Percentiles rank a stretch among this genome's conserved stretches.
Conservation (phyloP, 2,797 vertebrate genomes). For the Poecilia wingei region DNA sequence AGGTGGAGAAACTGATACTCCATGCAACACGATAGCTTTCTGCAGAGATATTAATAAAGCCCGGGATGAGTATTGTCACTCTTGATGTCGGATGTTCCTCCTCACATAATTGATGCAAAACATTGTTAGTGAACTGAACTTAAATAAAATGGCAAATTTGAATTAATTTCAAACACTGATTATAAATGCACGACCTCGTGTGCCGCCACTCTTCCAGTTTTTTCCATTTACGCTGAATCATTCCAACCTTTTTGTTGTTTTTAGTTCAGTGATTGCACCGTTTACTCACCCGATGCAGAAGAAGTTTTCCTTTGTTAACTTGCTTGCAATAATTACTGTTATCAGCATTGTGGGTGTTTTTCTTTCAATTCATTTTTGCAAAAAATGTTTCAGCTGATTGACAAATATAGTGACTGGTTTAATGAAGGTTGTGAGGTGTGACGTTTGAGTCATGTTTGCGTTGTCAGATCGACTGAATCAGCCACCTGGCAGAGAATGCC, state of each 20-base stretch:
- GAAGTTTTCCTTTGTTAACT: slow-evolving; percentile 13
- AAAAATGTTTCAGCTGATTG: slow-evolving; percentile 12
- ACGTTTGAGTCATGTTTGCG: slow-evolving; percentile 22
- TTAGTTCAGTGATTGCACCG: slow-evolving; percentile 17
- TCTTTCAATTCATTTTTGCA: slow-evolving; percentile 2
- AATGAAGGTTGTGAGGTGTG: slow-evolving; percentile 3
- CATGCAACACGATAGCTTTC: slow-evolving; percentile 54
- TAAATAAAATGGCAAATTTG: slow-evolving; percentile 57
- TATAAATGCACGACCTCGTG: slow-evolving; percentile 23
- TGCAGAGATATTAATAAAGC: slow-evolving; percentile 68
- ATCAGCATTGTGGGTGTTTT: slow-evolving; percentile 16
- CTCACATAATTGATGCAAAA: slow-evolving; percentile 60
- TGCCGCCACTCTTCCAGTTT: slow-evolving; percentile 3
- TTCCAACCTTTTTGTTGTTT: slow-evolving; percentile 3
- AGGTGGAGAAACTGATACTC: slow-evolving; percentile 50
- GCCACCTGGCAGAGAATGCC: slow-evolving; percentile 21
- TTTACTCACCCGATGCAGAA: slow-evolving; percentile 17
- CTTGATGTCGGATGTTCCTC: slow-evolving; percentile 57
- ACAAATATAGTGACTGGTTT: slow-evolving; percentile 10
- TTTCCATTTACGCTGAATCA: slow-evolving; percentile 7
- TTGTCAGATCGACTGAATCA: slow-evolving; percentile 19
- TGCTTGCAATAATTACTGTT: slow-evolving; percentile 19
- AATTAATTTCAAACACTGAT: slow-evolving; percentile 29
- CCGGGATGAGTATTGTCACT: slow-evolving; percentile 59
- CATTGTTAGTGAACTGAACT: slow-evolving; percentile 60